These are phyloP conservation scores for Champsocephalus gunnari DNA, from an alignment of 2,797 vertebrate species.

Conservation along the genomic window DNA sequence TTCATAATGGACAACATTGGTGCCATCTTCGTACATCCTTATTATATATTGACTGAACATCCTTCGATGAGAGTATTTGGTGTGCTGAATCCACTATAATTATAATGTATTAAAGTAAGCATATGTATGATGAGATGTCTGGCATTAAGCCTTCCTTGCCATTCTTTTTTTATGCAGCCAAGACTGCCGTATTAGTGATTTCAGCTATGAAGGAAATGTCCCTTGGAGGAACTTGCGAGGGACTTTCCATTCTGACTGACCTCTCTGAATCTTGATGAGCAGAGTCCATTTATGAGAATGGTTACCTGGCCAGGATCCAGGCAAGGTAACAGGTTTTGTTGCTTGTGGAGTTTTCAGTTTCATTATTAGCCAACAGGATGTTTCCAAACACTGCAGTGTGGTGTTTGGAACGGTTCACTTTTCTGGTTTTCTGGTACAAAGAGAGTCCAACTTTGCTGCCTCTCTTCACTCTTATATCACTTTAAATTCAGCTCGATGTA, in stretches of 20 bases:
- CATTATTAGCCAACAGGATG: conserved; percentile 71
- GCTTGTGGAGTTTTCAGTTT: conserved; percentile 45
- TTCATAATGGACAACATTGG: background rate
- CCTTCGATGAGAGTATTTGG: conserved; percentile 2
- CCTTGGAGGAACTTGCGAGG: background rate
- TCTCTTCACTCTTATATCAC: conserved; percentile 4
- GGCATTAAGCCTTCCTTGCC: conserved; percentile 11
- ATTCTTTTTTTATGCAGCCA: background rate
- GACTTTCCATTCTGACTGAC: conserved; percentile 10
- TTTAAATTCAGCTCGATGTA: conserved; percentile 12
- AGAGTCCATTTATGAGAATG: conserved; percentile 35
- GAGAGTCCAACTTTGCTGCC: background rate
- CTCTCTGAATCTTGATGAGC: conserved; percentile 40
- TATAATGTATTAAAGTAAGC: background rate
- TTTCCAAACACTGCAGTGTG: conserved; percentile 63
- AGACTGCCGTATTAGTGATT: conserved; percentile 1
- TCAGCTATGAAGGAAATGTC: conserved; percentile 18
- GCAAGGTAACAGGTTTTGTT: background rate
- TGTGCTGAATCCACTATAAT: background rate
- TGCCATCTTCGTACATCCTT: background rate
- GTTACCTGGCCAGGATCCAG: conserved; percentile 36
- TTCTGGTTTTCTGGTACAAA: background rate
- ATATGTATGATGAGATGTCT: conserved; percentile 12
- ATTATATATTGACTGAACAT: background rate
- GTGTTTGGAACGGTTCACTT: conserved; percentile 31